Evolutionary conservation across 92 coral and sea anemone genomes (phyloP).

Genomic region (Phenganax marumi): DNA sequence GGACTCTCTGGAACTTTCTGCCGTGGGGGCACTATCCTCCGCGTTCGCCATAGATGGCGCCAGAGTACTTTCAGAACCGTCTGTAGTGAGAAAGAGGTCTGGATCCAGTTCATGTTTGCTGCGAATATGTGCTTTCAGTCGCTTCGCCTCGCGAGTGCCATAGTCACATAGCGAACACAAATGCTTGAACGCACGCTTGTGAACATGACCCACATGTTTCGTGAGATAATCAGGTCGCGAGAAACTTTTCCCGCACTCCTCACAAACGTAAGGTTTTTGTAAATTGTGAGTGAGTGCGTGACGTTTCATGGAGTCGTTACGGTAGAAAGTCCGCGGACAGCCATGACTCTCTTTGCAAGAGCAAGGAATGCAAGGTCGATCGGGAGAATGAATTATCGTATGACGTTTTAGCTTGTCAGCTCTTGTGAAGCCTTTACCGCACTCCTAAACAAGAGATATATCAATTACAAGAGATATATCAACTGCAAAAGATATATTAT

Average conservation of each 20-base stretch:
- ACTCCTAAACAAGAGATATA: neutral
- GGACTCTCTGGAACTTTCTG: neutral
- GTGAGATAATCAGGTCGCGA: constrained; percentile 40
- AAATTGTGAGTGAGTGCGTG: constrained; percentile 35
- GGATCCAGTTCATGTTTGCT: constrained; percentile 35
- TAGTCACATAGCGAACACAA: constrained; percentile 35
- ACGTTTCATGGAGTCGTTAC: constrained; percentile 41
- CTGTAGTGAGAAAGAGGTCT: constrained; percentile 12
- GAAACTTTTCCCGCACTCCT: constrained; percentile 26
- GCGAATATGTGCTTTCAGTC: constrained; percentile 20
- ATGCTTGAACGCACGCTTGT: constrained; percentile 35
- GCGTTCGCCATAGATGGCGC: neutral
- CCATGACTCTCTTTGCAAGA: constrained; percentile 38
- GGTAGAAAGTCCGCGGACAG: constrained; percentile 24
- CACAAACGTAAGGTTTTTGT: constrained; percentile 28
- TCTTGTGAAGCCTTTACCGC: constrained; percentile 41
- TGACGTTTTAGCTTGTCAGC: constrained; percentile 33
- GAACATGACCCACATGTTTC: constrained; percentile 33
- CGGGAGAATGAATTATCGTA: constrained; percentile 39
- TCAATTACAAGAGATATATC: no score
- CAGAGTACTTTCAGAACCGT: constrained; percentile 10
- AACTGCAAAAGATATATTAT: no score
- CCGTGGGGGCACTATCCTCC: neutral
- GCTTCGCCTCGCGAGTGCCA: constrained; percentile 36
- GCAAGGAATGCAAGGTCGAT: constrained; percentile 37